Conservation (phyloP, 2,113 vertebrate genomes). For the Panthera leo region DNA sequence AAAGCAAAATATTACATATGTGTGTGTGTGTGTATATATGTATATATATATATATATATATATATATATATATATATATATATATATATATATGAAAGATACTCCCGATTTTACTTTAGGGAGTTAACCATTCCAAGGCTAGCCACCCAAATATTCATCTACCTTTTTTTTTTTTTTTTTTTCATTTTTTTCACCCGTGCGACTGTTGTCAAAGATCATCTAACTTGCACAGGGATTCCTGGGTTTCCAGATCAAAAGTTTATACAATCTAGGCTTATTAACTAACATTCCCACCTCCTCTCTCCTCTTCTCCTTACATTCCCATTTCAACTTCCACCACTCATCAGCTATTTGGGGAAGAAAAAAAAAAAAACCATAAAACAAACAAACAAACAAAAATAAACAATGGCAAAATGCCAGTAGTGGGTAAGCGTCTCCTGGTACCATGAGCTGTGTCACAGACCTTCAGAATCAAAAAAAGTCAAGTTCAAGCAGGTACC, state of each 20-base stretch:
- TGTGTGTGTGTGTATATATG: not conserved
- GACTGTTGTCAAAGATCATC: not conserved
- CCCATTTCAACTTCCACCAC: conserved; percentile 43
- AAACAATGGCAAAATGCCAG: not conserved
- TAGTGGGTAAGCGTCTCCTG: not conserved
- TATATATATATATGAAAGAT: not conserved
- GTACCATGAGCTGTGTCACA: not conserved
- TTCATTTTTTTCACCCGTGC: not conserved
- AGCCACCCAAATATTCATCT: not conserved
- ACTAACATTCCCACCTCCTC: not conserved
- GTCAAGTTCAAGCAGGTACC: conserved; percentile 61
- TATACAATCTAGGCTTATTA: not conserved
- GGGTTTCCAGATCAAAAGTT: conserved; percentile 58
- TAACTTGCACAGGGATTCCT: not conserved
- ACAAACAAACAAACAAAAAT: not conserved
- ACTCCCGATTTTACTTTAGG: conserved; percentile 35
- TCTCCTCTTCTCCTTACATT: not conserved
- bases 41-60: not conserved
- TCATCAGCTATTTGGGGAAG: not conserved
- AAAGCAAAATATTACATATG: not conserved
- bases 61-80: not conserved
- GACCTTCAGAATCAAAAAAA: not conserved
- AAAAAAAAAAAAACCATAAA: not conserved
- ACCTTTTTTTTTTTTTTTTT: not conserved
- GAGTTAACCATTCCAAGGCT: conserved; percentile 56